phyloP scores from a whole-genome alignment of 2,888 invertebrate species.

The Lamproptera curius region DNA sequence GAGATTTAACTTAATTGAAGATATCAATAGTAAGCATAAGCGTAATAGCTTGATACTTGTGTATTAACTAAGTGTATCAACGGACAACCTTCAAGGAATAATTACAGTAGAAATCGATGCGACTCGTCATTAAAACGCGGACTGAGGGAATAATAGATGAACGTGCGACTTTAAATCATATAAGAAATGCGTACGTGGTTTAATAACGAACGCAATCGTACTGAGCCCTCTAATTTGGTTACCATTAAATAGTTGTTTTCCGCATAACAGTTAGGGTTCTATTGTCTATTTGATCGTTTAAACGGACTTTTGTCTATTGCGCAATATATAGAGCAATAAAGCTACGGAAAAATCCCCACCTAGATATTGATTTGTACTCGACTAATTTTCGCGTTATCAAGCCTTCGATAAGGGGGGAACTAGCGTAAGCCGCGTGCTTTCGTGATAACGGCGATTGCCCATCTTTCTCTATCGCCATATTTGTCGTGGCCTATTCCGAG shows the following conservation, averaged over 20 bases:
- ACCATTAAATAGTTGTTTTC: not conserved
- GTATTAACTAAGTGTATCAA: too few relatives aligned
- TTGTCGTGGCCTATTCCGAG: conserved; percentile 35
- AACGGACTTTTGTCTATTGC: too few relatives aligned
- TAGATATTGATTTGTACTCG: conserved; percentile 68
- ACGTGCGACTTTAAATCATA: conserved; percentile 23
- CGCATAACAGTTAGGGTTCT: too few relatives aligned
- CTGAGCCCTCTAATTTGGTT: conserved; percentile 16
- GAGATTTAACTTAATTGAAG: too few relatives aligned
- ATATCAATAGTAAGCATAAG: too few relatives aligned
- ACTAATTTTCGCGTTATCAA: conserved; percentile 64
- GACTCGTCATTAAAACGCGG: conserved; percentile 6
- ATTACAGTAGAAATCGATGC: too few relatives aligned
- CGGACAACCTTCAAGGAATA: too few relatives aligned
- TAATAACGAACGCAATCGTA: conserved; percentile 9
- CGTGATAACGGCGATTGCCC: conserved; percentile 58
- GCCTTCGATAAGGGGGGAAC: conserved; percentile 57
- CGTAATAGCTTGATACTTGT: too few relatives aligned
- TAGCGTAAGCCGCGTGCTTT: conserved; percentile 48
- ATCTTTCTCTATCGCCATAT: conserved; percentile 45
- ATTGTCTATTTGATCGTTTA: too few relatives aligned
- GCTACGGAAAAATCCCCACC: conserved; percentile 41
- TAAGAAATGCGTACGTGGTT: conserved; percentile 21
- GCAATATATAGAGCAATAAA: too few relatives aligned
- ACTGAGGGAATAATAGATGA: conserved; percentile 28